A percentile compares a stretch with the other conserved stretches of the same genome.
Conservation (phyloP, 2,113 vertebrate genomes). For the Chunga burmeisteri region DNA sequence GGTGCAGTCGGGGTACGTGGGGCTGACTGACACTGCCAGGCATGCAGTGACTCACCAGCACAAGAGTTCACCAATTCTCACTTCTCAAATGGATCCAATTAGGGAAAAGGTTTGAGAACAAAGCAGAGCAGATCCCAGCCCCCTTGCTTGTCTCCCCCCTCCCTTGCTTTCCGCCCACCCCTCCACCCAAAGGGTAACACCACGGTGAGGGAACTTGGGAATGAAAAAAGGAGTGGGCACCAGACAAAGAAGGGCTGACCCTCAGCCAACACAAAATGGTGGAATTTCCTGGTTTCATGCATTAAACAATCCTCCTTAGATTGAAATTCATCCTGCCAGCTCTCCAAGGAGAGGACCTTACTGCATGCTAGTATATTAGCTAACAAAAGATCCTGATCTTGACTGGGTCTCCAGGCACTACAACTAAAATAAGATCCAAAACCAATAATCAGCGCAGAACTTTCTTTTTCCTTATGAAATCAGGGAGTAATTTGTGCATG, state of each 20-base stretch:
- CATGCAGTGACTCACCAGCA: not conserved
- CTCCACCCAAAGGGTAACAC: not conserved
- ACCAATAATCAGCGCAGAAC: not conserved
- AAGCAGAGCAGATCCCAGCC: not conserved
- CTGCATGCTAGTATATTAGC: not conserved
- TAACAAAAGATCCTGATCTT: not conserved
- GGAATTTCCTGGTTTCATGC: not conserved
- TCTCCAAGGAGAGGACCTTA: not conserved
- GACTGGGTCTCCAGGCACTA: not conserved
- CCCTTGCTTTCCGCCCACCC: not conserved
- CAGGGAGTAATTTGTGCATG: not conserved
- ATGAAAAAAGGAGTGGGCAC: not conserved
- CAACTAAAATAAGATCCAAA: not conserved
- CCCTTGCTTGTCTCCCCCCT: accelerated
- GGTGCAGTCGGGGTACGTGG: not conserved
- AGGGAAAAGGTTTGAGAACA: not conserved
- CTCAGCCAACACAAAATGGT: not conserved
- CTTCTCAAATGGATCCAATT: not conserved
- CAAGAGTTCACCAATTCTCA: not conserved
- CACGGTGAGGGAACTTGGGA: accelerated
- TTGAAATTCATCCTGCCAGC: not conserved
- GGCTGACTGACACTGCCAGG: not conserved
- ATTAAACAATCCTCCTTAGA: not conserved
- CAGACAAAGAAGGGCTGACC: not conserved
- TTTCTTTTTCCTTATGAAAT: not conserved